Base-by-base conservation (phyloP, 92 coral and sea anemone genomes). In the Epizoanthus stellaris region DNA sequence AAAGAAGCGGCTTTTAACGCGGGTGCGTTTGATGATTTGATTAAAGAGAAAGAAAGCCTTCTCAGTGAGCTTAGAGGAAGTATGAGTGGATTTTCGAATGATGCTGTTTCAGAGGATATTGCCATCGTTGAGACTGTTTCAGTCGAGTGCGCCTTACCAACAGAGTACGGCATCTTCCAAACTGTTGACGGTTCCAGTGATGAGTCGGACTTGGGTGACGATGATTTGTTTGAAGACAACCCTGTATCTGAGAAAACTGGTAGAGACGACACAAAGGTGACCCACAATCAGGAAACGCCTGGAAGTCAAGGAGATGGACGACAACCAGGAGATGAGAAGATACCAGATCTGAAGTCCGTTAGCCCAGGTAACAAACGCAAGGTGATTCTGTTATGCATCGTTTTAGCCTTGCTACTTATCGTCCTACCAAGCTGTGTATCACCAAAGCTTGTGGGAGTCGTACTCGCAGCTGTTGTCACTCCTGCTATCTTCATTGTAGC, bases 401-500 rank as follows among this genome's bases (percentile, higher is more conserved):
- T 83, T 40, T 58, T 86, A 62, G 93, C 68, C 15, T 65, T 80
- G 14, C 75, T 80, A 16, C 39, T 90, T 6, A 69, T 85, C 34
- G 40, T 90, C 53, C 85, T 90, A 11, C 87, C 93, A 16, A 80
- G 76, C 25, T 74, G 30, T 54, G 39, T 90, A 0, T 58, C 88
- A 36, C 66, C 71, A 3, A 90, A 87, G 20, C 65, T 80, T 59
- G 40, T 87, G 12, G 71, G 85, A 67, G 25, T 77, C 58, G 88
- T 90, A 17, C 71, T 90, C 11, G 86, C 84, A 52, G 47, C 43
- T 21, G 71, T 82, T 36, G 93, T 82, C 6, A 62, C 84, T 30
- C 93, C 93, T 40, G 63, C 85, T 12, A 72, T 82, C 36, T 82
- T 82, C 52, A 38, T 85, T 70, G 54, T 82, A 19, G 64, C 93